Evolutionary conservation across 2,113 vertebrate genomes (phyloP).

Genomic region (Rhea pennata): DNA sequence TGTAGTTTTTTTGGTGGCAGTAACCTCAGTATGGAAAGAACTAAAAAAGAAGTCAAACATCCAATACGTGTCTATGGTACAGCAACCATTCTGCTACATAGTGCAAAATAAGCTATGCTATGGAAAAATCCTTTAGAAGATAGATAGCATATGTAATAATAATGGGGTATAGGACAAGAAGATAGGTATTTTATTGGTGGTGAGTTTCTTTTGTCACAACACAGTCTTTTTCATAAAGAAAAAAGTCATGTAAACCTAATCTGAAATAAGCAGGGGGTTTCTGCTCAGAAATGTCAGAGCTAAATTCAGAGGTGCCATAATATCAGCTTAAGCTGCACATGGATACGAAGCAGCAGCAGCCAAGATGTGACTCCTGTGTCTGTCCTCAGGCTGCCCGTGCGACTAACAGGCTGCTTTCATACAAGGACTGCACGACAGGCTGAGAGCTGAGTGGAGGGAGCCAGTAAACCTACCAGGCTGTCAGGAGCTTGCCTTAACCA

Average conservation of each 20-base stretch:
- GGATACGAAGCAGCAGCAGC: not conserved
- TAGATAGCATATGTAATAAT: not conserved
- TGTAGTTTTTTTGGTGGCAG: not conserved
- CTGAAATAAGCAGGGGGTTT: not conserved
- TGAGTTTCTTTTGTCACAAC: slow-evolving; percentile 12
- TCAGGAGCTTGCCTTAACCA: not conserved
- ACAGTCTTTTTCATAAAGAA: not conserved
- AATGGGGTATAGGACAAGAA: slow-evolving; percentile 1
- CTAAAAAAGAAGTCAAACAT: not conserved
- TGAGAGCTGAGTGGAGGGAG: not conserved
- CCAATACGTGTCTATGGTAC: not conserved
- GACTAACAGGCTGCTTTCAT: not conserved
- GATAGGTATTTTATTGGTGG: not conserved
- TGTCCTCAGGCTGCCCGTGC: not conserved
- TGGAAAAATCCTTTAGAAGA: not conserved
- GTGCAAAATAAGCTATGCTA: not conserved
- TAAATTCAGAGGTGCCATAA: not conserved
- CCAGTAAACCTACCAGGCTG: not conserved
- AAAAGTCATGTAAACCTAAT: not conserved
- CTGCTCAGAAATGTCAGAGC: not conserved
- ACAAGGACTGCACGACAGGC: not conserved
- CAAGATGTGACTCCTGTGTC: not conserved
- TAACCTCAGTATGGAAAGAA: not conserved
- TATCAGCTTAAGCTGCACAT: too few relatives aligned
- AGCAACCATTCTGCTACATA: not conserved